Conservation (phyloP, 2,113 vertebrate genomes). For the Triplophysa dalaica region DNA sequence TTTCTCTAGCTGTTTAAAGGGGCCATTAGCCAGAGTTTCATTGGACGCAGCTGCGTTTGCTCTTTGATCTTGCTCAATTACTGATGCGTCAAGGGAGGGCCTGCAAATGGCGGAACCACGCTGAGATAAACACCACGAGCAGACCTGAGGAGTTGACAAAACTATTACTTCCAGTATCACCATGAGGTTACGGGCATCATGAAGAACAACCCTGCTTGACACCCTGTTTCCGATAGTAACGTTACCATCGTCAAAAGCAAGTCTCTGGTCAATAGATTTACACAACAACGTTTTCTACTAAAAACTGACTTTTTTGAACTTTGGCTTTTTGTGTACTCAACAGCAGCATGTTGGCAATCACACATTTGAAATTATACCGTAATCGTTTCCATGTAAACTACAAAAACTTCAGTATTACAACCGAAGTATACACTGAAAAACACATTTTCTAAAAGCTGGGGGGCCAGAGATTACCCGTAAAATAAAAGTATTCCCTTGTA, state of each 20-base stretch:
- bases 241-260: background rate
- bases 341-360: no score
- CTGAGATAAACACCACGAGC: constrained; percentile 21
- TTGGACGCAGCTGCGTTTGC: constrained; percentile 28
- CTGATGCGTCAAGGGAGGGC: constrained; percentile 9
- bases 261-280: no score
- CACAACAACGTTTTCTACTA: no score
- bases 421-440: no score
- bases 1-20: constrained; percentile 35
- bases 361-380: no score
- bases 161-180: constrained; percentile 18
- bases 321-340: no score
- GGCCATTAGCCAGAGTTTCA: constrained; percentile 35
- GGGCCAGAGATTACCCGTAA: no score
- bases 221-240: background rate
- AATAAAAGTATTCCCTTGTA: no score
- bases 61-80: constrained; percentile 48
- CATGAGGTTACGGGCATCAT: background rate
- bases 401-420: no score
- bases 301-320: no score
- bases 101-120: constrained; percentile 13
- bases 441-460: no score
- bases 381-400: no score
- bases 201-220: background rate
- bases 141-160: constrained; percentile 32